Conservation (phyloP, 2,113 vertebrate genomes). For the Neogobius melanostomus region DNA sequence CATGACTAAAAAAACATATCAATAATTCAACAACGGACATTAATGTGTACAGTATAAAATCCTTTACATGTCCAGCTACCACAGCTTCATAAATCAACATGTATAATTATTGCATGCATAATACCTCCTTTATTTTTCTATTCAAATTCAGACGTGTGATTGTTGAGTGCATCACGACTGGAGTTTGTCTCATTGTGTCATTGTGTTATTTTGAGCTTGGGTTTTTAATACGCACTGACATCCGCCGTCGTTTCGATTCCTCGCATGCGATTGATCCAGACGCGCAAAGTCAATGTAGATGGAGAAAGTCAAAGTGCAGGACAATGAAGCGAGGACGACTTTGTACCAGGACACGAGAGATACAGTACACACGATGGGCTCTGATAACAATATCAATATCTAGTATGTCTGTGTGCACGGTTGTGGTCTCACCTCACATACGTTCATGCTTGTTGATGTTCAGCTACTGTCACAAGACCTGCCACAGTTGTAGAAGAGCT, state of each 20-base stretch:
- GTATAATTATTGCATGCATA: background rate
- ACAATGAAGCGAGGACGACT: conserved; percentile 1
- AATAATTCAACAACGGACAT: no score
- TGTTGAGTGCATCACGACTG: background rate
- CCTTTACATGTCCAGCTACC: background rate
- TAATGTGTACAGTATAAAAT: background rate
- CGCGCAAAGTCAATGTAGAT: conserved; percentile 27
- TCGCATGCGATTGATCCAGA: conserved; percentile 20
- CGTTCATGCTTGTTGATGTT: no score
- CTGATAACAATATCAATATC: background rate
- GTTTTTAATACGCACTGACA: conserved; percentile 23
- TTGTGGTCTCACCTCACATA: no score
- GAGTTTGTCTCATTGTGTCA: background rate
- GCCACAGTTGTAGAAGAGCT: background rate
- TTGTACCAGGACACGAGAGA: background rate
- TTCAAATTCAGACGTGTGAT: conserved; percentile 8
- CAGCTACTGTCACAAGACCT: background rate
- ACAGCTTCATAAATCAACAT: background rate
- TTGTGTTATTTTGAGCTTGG: conserved; percentile 19
- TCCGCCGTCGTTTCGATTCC: conserved; percentile 23
- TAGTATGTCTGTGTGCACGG: no score
- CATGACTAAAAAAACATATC: no score
- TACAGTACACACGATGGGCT: background rate
- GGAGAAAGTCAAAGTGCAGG: conserved; percentile 25
- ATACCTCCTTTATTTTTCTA: background rate